Base-by-base conservation (phyloP, 2,113 vertebrate genomes). In the Clarias gariepinus region DNA sequence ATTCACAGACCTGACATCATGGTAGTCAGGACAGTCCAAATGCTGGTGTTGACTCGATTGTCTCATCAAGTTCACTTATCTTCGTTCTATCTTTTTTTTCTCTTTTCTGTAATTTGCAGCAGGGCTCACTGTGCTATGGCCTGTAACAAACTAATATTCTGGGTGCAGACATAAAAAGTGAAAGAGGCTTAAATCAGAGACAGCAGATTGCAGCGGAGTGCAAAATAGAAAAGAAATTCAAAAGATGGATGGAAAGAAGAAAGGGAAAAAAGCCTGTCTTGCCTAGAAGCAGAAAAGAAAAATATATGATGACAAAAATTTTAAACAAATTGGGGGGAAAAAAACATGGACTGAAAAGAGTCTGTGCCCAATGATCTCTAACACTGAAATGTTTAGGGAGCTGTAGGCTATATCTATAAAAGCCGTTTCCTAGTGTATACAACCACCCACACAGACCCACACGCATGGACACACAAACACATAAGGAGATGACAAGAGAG, bases 351-450 rank as follows among this genome's bases (percentile, higher is more conserved):
- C 90, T 90, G 91, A 92, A 92, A 30, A 80, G 87, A 87, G 88
- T 84, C 41, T 55, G 63, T 61, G 77, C 19, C n/a, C 85, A 89
- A 78, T 87, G 89, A 90, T 90, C 91, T 92, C 91, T 93, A 91
- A 92, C 90, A 92, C 89, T 89, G 89, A 90, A 94, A 92, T 94
- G 91, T 91, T 90, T 85, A 87, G 87, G 68, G 92, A 90, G 89
- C 90, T 90, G 91, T 91, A 85, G 89, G 88, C 41, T 12, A 13
- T 73, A 30, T 82, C 18, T 84, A 88, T 89, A 91, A 93, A 92
- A 92, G 90, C 71, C 85, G 83, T 87, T 69, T 85, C 83, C 89
- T 93, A 90, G 63, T 85, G 53, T 25, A 74, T 60, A 78, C 36
- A 77, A 57, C 11, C 82, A 60, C 85, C 73, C 41, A 84, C 36